Evolutionary conservation across 2,888 invertebrate species (phyloP).

Genomic region (Tipula vernalis): DNA sequence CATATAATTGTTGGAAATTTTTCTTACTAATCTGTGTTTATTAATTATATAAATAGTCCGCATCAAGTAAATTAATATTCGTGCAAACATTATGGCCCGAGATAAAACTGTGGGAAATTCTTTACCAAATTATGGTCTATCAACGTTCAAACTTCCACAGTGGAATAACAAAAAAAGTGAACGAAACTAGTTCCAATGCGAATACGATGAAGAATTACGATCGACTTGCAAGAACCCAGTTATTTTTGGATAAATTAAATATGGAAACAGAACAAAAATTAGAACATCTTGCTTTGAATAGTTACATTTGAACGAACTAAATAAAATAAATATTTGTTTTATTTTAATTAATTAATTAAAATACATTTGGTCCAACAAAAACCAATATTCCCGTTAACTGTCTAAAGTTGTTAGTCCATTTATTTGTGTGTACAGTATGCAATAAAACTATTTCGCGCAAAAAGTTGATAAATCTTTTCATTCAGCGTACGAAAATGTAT

Average conservation of each 20-base stretch:
- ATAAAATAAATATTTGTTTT: too few species aligned
- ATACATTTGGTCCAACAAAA: too few species aligned
- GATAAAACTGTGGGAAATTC: constrained; percentile 82
- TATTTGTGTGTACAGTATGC: too few species aligned
- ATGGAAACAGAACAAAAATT: background rate
- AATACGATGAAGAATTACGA: background rate
- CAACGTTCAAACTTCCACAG: constrained; percentile 40
- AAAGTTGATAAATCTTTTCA: too few species aligned
- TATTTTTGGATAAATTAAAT: background rate
- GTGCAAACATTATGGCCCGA: constrained; percentile 92
- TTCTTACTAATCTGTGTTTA: background rate
- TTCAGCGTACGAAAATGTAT: too few species aligned
- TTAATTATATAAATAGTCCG: constrained; percentile 41
- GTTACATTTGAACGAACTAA: too few species aligned
- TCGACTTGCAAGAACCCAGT: background rate
- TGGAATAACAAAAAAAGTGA: background rate
- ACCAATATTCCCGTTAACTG: too few species aligned
- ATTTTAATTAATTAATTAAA: too few species aligned
- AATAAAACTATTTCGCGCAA: too few species aligned
- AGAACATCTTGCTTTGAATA: background rate
- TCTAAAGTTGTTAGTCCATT: too few species aligned
- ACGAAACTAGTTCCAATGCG: background rate
- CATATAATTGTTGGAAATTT: background rate
- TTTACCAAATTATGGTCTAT: constrained; percentile 75
- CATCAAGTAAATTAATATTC: constrained; percentile 73